Evolutionary conservation across 1,140 invertebrate genomes (phyloP).

Genomic region (Drosophila melanogaster): Release_6_plus_ISO1_MT NC_004354.4:16953501-16954000

Average conservation of each 20-base stretch:
- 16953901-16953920: slow-evolving; percentile 92
- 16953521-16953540: slow-evolving; percentile 79
- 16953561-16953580: slow-evolving; percentile 89
- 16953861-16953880: slow-evolving; percentile 93
- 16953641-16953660: slow-evolving; percentile 89
- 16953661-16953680: slow-evolving; percentile 90
- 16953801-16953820: slow-evolving; percentile 90
- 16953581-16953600: slow-evolving; percentile 87
- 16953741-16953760: slow-evolving; percentile 94
- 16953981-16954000: slow-evolving; percentile 86
- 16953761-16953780: slow-evolving; percentile 94
- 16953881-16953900: slow-evolving; percentile 92
- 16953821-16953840: slow-evolving; percentile 91
- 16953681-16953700: slow-evolving; percentile 94
- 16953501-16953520: slow-evolving; percentile 75
- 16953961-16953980: slow-evolving; percentile 85
- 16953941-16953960: slow-evolving; percentile 84
- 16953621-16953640: slow-evolving; percentile 90
- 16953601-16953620: slow-evolving; percentile 89
- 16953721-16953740: slow-evolving; percentile 95
- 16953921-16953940: slow-evolving; percentile 88
- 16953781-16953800: slow-evolving; percentile 91
- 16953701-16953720: slow-evolving; percentile 93
- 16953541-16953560: slow-evolving; percentile 86
- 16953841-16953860: slow-evolving; percentile 91